Conservation (phyloP, 2,888 invertebrate genomes). For the Dastarcus helophoroides region DNA sequence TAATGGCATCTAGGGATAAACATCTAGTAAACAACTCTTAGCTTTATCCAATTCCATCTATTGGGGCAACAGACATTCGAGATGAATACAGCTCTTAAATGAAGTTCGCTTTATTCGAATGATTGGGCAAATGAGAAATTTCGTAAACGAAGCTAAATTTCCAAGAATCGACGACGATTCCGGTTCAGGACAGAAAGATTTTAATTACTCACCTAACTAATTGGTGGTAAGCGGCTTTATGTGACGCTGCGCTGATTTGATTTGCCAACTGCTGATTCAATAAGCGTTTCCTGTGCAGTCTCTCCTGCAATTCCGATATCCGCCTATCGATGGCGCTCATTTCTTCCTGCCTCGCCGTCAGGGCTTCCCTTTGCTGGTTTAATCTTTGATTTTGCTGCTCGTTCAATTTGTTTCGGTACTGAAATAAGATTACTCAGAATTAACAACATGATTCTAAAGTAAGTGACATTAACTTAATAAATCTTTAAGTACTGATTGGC, state of each 20-base stretch:
- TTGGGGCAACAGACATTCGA: no score
- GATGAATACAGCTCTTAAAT: no score
- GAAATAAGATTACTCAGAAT: no score
- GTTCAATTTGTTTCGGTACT: conserved; percentile 94
- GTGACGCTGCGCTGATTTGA: conserved; percentile 43
- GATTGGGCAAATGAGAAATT: no score
- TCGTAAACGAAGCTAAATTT: no score
- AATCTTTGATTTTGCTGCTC: conserved; percentile 88
- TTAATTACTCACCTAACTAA: conserved; percentile 30
- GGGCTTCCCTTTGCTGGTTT: conserved; percentile 76
- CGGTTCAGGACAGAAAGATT: background rate
- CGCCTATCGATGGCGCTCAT: conserved; percentile 85
- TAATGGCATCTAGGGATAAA: no score
- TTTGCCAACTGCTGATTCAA: conserved; percentile 65
- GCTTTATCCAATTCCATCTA: no score
- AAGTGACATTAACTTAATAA: no score
- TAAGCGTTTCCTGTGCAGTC: conserved; percentile 78
- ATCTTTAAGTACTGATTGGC: no score
- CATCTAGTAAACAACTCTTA: no score
- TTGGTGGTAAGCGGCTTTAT: conserved; percentile 36
- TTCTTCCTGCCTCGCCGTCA: conserved; percentile 83
- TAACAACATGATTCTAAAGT: background rate
- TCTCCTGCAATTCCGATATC: conserved; percentile 86
- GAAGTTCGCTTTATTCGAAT: no score
- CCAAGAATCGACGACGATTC: no score